Conservation (phyloP, 1,140 invertebrate genomes). For the Zaprionus africanus region DNA sequence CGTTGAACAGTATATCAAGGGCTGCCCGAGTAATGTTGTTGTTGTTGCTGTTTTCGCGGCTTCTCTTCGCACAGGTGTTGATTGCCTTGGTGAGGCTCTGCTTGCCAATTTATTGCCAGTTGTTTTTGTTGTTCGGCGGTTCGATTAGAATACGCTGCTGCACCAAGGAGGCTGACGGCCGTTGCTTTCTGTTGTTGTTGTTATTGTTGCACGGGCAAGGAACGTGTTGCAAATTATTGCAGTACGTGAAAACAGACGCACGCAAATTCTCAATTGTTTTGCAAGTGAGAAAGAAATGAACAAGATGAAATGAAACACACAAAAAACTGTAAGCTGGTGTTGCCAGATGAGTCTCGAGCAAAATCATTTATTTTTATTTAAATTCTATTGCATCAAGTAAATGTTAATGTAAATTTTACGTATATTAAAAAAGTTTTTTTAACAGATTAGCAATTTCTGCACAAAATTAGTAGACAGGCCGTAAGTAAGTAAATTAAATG, state of each 20-base stretch:
- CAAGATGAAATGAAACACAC: neutral
- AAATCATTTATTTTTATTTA: too few species aligned
- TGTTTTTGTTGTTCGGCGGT: constrained; percentile 31
- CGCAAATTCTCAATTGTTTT: constrained; percentile 27
- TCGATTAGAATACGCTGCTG: constrained; percentile 51
- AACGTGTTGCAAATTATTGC: constrained; percentile 80
- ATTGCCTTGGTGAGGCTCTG: constrained; percentile 52
- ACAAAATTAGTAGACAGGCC: too few species aligned
- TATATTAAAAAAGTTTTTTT: too few species aligned
- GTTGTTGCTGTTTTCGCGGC: constrained; percentile 29
- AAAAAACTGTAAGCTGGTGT: neutral
- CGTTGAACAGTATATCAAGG: constrained; percentile 41
- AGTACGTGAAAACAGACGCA: constrained; percentile 61
- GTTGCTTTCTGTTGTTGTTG: constrained; percentile 27
- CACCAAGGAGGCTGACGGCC: constrained; percentile 16
- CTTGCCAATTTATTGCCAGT: constrained; percentile 49
- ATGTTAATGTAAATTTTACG: too few species aligned
- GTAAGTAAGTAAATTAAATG: too few species aligned
- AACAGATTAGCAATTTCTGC: too few species aligned
- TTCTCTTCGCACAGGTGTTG: constrained; percentile 64
- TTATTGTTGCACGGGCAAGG: constrained; percentile 20
- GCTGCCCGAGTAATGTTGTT: neutral
- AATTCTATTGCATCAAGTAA: too few species aligned
- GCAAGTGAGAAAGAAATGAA: neutral
- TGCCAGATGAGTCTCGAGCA: neutral